Evolutionary conservation across 2,888 invertebrate genomes (phyloP).

Genomic region (Sminthurides aquaticus): DNA sequence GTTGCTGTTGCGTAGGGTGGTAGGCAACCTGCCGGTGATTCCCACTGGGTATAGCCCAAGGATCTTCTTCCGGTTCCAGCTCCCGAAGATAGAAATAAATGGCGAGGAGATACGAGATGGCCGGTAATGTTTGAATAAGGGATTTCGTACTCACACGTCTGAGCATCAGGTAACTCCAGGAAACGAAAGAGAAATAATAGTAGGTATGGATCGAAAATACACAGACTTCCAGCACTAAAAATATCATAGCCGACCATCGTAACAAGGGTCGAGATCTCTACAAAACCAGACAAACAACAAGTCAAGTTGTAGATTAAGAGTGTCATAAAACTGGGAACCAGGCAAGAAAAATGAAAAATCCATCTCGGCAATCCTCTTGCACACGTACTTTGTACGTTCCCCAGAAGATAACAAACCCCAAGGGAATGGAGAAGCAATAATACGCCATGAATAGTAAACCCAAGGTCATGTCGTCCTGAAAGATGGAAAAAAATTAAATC

Average conservation of each 20-base stretch:
- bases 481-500: conserved; percentile 9
- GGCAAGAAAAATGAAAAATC: neutral
- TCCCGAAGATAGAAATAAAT: conserved; percentile 22
- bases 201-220: conserved; percentile 17
- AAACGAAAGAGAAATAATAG: conserved; percentile 13
- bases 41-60: neutral
- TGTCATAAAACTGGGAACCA: no score
- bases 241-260: conserved; percentile 18
- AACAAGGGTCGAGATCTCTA: conserved; percentile 22
- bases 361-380: neutral
- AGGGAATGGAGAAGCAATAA: conserved; percentile 20
- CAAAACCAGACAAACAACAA: no score
- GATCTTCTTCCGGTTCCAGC: conserved; percentile 19
- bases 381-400: conserved; percentile 15
- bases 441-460: conserved; percentile 21
- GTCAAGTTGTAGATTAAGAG: no score
- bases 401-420: conserved; percentile 22
- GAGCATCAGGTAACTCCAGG: conserved; percentile 13
- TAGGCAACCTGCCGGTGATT: conserved; percentile 14
- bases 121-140: conserved; percentile 12
- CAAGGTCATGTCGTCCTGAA: conserved; percentile 12
- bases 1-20: conserved; percentile 20
- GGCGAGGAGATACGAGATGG: conserved; percentile 17
- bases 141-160: conserved; percentile 12
- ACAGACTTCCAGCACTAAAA: conserved; percentile 24